These are phyloP conservation scores for Microtus richardsoni DNA, from an alignment of 2,113 vertebrate genomes.

Conservation along the genomic window DNA sequence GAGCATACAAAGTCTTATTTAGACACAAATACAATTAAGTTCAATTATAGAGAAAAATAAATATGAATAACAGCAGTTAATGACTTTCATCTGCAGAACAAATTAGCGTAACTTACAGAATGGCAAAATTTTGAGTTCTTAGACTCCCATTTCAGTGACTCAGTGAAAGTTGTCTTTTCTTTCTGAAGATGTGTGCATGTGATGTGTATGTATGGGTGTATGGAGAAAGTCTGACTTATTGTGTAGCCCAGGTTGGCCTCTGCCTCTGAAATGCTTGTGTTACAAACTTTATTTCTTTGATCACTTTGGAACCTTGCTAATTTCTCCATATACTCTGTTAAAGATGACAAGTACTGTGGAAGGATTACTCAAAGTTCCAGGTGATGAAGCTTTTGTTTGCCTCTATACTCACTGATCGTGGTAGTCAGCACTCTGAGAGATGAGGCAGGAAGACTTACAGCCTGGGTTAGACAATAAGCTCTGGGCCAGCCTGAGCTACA, in stretches of 20 bases:
- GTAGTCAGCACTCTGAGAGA: neutral
- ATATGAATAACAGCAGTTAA: neutral
- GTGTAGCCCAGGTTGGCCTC: neutral
- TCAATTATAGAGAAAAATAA: conserved; percentile 17
- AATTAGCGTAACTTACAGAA: conserved; percentile 42
- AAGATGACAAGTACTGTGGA: neutral
- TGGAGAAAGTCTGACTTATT: no score
- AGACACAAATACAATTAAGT: conserved; percentile 23
- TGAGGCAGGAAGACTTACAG: neutral
- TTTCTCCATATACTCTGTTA: conserved; percentile 15
- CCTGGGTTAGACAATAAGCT: neutral
- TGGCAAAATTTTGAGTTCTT: neutral
- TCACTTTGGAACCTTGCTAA: neutral
- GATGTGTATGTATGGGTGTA: neutral
- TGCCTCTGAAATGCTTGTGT: neutral
- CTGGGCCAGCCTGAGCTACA: neutral
- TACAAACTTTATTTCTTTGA: neutral
- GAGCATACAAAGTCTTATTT: neutral
- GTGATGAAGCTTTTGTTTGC: conserved; percentile 17
- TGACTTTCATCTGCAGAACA: conserved; percentile 13
- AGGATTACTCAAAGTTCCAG: conserved; percentile 5
- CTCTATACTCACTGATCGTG: neutral
- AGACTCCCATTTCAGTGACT: conserved; percentile 23
- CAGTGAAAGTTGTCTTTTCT: neutral
- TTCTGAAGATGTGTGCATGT: neutral